Evolutionary conservation across 1,140 invertebrate genomes (phyloP).

Genomic region (Bradysia coprophila): DNA sequence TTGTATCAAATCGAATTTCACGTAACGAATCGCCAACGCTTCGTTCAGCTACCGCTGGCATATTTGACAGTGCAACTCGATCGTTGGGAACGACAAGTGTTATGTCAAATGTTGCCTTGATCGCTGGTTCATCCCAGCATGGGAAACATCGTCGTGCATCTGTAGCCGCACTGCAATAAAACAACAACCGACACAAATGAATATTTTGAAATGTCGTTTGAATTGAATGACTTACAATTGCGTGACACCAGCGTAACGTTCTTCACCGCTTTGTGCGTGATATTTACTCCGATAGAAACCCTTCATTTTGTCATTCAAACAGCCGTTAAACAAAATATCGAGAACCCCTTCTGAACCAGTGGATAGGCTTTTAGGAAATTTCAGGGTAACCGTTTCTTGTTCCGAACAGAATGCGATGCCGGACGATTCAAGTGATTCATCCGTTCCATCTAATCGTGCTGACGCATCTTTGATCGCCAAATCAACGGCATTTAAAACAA

Average conservation of each 20-base stretch:
- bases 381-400: slow-evolving; percentile 51
- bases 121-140: slow-evolving; percentile 93
- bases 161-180: slow-evolving; percentile 74
- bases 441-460: slow-evolving; percentile 28
- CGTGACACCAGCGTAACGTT: slow-evolving; percentile 72
- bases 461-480: slow-evolving; percentile 42
- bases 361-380: slow-evolving; percentile 38
- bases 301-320: slow-evolving; percentile 87
- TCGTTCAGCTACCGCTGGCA: slow-evolving; percentile 54
- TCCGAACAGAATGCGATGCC: slow-evolving; percentile 34
- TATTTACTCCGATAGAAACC: slow-evolving; percentile 89
- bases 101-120: slow-evolving; percentile 90
- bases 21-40: slow-evolving; percentile 27
- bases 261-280: slow-evolving; percentile 42
- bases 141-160: slow-evolving; percentile 89
- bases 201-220: too few relatives aligned
- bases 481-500: slow-evolving; percentile 63
- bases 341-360: slow-evolving; percentile 44
- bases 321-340: slow-evolving; percentile 55
- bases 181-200: too few relatives aligned
- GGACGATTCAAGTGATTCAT: slow-evolving; percentile 24
- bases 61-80: slow-evolving; percentile 79
- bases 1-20: slow-evolving; percentile 59
- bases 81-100: slow-evolving; percentile 58
- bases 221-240: too few relatives aligned